A percentile compares a stretch with the other conserved stretches of the same genome.
Evolutionary conservation across 35 echinoderm and acorn worm genomes (phyloP).

Genomic region (Strongylocentrotus purpuratus): DNA sequence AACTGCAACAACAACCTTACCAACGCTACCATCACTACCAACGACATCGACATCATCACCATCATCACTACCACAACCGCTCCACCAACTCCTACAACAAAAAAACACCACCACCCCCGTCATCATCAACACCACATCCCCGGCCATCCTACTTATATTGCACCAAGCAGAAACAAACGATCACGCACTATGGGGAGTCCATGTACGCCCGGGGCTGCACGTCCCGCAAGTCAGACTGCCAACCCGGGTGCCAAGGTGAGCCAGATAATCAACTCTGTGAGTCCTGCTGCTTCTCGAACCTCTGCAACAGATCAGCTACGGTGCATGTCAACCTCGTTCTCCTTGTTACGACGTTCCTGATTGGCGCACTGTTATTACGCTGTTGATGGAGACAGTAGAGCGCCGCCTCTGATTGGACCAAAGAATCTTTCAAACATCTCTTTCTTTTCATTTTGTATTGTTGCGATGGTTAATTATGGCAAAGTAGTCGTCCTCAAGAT

Average conservation of each 20-base stretch:
- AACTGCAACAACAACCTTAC: not conserved
- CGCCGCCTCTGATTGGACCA: no score
- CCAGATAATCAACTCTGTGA: not conserved
- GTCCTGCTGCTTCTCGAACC: not conserved
- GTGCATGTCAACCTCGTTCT: not conserved
- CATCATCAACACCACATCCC: not conserved
- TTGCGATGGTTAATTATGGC: no score
- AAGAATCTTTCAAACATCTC: no score
- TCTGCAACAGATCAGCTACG: not conserved
- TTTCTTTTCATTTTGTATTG: no score
- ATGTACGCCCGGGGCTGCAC: not conserved
- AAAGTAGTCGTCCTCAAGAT: no score
- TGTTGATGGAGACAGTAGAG: not conserved
- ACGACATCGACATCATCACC: not conserved
- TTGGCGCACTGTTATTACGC: not conserved
- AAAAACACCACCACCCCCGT: not conserved
- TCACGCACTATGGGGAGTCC: not conserved
- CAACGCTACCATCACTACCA: not conserved
- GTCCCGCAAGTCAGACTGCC: not conserved
- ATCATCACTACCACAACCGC: not conserved
- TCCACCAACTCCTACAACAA: not conserved
- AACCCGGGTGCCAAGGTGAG: not conserved
- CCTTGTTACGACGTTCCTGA: not conserved
- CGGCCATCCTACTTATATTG: not conserved
- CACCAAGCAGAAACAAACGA: conserved; percentile 14